phyloP scores from a whole-genome alignment of 2,797 vertebrate species.

The Phataginus tetradactyla region DNA sequence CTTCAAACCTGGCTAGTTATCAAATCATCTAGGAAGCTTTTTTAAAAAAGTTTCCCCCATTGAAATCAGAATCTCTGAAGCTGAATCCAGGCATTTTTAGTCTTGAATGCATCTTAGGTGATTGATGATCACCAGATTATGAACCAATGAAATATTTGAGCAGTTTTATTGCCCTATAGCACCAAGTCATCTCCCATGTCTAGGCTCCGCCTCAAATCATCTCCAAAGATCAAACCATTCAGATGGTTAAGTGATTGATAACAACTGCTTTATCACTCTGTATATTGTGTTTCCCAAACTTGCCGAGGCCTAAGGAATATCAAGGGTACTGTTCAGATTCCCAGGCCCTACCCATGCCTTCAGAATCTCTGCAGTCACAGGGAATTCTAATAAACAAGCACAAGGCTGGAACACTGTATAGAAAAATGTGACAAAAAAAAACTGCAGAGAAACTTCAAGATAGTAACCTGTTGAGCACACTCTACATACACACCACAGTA shows the following conservation, averaged over 20 bases:
- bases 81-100: not conserved
- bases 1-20: slow-evolving; percentile 32
- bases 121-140: not conserved
- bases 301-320: not conserved
- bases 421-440: slow-evolving; percentile 24
- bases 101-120: not conserved
- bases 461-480: not conserved
- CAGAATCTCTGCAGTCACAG: not conserved
- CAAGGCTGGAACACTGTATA: not conserved
- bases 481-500: not conserved
- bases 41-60: not conserved
- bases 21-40: not conserved
- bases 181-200: not conserved
- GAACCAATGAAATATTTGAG: not conserved
- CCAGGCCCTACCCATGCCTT: not conserved
- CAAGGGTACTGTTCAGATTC: not conserved
- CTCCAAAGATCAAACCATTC: slow-evolving; percentile 1
- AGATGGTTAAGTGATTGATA: not conserved
- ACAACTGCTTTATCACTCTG: not conserved
- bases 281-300: not conserved
- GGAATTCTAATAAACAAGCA: slow-evolving; percentile 5
- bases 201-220: not conserved
- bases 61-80: slow-evolving; percentile 21
- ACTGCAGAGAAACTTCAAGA: not conserved
- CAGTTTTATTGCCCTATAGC: not conserved